These are phyloP conservation scores for Crossoptilon crossoptilon DNA, from an alignment of 2,797 vertebrate genomes.

Conservation along the genomic window DNA sequence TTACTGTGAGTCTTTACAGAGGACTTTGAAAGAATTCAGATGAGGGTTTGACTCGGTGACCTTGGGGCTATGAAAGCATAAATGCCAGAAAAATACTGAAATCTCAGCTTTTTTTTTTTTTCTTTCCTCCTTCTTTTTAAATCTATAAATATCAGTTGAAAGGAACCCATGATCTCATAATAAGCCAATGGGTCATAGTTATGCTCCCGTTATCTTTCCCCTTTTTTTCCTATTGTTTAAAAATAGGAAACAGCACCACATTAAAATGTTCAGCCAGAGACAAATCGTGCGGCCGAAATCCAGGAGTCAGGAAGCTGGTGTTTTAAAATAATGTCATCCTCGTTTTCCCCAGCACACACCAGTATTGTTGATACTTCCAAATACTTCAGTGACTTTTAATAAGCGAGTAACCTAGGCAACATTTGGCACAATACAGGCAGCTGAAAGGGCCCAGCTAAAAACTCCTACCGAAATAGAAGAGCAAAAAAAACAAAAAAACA, in stretches of 20 bases:
- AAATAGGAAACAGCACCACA: constrained; percentile 70
- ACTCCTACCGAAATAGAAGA: background rate
- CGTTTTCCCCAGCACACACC: background rate
- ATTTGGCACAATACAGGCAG: constrained; percentile 18
- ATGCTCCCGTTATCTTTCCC: constrained; percentile 53
- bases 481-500: background rate
- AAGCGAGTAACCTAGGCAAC: constrained; percentile 59
- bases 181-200: constrained; percentile 64
- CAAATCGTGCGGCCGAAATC: constrained; percentile 42
- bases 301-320: constrained; percentile 43
- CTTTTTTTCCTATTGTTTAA: constrained; percentile 59
- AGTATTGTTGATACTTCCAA: constrained; percentile 24
- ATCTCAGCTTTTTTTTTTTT: background rate
- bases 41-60: background rate
- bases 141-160: constrained; percentile 65
- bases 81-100: constrained; percentile 29
- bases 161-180: constrained; percentile 59
- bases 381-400: constrained; percentile 51
- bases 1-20: background rate
- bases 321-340: constrained; percentile 62
- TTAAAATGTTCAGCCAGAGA: constrained; percentile 47
- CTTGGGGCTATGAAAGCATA: background rate
- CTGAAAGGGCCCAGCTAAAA: constrained; percentile 3
- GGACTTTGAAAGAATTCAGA: background rate
- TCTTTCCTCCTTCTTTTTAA: constrained; percentile 5